Evolutionary conservation across 2,113 vertebrate species (phyloP).

Genomic region (Geococcyx californianus): DNA sequence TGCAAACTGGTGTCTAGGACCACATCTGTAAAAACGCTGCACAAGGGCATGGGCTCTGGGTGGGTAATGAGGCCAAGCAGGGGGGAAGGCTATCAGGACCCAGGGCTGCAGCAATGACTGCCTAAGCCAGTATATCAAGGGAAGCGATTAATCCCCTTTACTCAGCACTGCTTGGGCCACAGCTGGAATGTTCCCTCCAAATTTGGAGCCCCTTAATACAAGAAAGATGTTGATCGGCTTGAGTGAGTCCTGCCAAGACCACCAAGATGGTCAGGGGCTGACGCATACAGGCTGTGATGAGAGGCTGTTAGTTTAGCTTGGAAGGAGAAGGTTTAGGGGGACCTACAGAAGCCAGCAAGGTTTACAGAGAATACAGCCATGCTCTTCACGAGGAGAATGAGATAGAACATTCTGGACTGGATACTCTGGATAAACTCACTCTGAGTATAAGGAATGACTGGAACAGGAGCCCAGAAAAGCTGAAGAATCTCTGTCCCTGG

Average conservation of each 20-base stretch:
- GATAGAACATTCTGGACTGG: not conserved
- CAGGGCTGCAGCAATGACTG: not conserved
- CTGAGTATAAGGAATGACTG: not conserved
- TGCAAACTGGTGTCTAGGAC: not conserved
- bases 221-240: not conserved
- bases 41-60: rapidly evolving
- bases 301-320: not conserved
- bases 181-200: not conserved
- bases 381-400: not conserved
- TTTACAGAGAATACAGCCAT: not conserved
- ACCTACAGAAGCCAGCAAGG: not conserved
- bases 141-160: not conserved
- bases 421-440: not conserved
- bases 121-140: not conserved
- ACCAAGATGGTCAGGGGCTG: not conserved
- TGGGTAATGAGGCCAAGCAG: not conserved
- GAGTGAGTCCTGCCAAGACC: not conserved
- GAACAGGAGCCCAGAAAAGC: not conserved
- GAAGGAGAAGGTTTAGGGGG: not conserved
- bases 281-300: not conserved
- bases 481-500: not conserved
- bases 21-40: not conserved
- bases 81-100: not conserved
- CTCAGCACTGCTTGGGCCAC: not conserved
- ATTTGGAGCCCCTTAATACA: too few species aligned